Percentiles rank a stretch among this genome's conserved stretches.
Evolutionary conservation across 2,113 vertebrate species (phyloP).

Genomic region (Dasyurus viverrinus): DNA sequence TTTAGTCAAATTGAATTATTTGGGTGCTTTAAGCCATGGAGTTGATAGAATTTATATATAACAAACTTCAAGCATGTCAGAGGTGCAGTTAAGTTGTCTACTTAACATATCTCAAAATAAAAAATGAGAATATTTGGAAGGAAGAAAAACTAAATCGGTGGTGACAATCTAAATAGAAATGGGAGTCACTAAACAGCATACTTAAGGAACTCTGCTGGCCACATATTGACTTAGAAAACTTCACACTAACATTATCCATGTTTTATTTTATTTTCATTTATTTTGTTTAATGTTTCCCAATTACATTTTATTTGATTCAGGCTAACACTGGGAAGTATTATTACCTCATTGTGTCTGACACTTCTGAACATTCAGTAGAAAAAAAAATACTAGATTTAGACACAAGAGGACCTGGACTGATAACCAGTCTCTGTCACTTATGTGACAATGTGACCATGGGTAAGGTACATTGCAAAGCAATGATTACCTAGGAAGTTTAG

Average conservation of each 20-base stretch:
- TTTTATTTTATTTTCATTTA: not conserved
- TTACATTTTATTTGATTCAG: not conserved
- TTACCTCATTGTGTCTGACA: not conserved
- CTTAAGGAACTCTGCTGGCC: not conserved
- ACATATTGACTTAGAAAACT: not conserved
- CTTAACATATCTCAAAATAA: not conserved
- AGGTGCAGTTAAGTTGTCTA: not conserved
- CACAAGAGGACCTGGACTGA: not conserved
- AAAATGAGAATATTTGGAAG: not conserved
- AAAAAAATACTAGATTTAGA: not conserved
- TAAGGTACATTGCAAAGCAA: not conserved
- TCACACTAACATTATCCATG: not conserved
- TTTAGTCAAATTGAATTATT: not conserved
- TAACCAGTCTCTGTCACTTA: not conserved
- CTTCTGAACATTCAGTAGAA: not conserved
- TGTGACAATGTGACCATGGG: not conserved
- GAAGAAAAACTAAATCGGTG: not conserved
- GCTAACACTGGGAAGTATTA: not conserved
- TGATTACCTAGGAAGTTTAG: not conserved
- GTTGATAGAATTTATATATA: not conserved
- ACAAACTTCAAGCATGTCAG: not conserved
- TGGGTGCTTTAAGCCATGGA: not conserved
- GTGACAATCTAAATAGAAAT: not conserved
- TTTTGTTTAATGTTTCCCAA: not conserved
- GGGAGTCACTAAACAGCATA: not conserved